Evolutionary conservation across 2,888 invertebrate genomes (phyloP), one percentile per base, ranked within the genome.

Genomic region (Hirtodrosophila confusa): DNA sequence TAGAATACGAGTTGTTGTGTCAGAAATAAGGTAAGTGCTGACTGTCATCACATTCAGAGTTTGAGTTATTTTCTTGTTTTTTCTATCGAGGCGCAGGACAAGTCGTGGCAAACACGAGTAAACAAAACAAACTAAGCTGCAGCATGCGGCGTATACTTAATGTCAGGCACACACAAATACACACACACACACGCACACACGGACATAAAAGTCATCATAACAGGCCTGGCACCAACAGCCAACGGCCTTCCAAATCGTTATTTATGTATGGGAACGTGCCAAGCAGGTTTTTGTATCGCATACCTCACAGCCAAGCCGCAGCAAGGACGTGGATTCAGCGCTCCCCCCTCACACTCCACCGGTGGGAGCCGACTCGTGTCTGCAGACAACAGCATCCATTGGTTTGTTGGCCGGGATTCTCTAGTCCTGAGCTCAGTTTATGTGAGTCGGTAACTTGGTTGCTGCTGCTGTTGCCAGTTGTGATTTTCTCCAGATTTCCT

Each of bases 161-260:
- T 88, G 80, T 73, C 87, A 86, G 80, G 40, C 73, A 57, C 72
- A 69, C 44, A 41, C 33, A 3, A 33, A 29, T 7, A 17, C 69
- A 57, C 72, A 69, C 44, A 41, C 33, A 29, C 40, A 68, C 37
- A 50, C 33, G n/a, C 27, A 27, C 8, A 31, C 40, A 63, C 53
- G 57, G 7, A 44, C 40, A 79, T 80, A 87, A 83, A 88, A 87
- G 80, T 83, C 88, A 83, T 88, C 88, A 83, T 83, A 88, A 83
- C 88, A 54, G 75, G 61, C 69, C 63, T 58, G 57, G 39, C 82
- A 66, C 61, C 63, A 79, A 58, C 80, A 72, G 61, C 69, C 67
- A 53, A 63, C 55, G 69, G 72, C 86, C 86, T 75, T 86, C 76
- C 65, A 80, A 86, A 84, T 87, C 78, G 76, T 88, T 82, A 88